Percentiles rank a stretch among this genome's conserved stretches.
phyloP scores from a whole-genome alignment of 1,140 invertebrate species.

The Cheumatopsyche charites region DNA sequence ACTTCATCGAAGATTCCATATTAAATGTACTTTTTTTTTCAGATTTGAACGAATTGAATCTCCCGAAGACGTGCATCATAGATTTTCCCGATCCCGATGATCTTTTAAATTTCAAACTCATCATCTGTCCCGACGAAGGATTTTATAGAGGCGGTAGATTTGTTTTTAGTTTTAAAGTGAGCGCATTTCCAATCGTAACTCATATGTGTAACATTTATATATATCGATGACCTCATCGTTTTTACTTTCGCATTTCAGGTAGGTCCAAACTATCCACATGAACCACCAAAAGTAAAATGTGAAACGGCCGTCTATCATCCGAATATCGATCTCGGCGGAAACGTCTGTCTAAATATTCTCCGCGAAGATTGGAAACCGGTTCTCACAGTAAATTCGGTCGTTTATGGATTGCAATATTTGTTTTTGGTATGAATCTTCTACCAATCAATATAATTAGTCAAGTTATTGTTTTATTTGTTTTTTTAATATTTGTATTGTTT shows the following conservation, averaged over 20 bases:
- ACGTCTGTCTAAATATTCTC: constrained; percentile 93
- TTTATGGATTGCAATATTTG: constrained; percentile 97
- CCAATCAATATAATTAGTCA: not conserved
- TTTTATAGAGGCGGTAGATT: constrained; percentile 94
- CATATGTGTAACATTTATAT: not conserved
- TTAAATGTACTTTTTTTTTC: constrained; percentile 53
- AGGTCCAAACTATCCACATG: constrained; percentile 95
- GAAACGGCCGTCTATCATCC: constrained; percentile 94
- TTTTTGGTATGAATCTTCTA: constrained; percentile 75
- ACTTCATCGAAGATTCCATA: not conserved
- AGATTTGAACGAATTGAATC: constrained; percentile 98
- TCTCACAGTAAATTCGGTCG: constrained; percentile 96
- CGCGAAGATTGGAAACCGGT: constrained; percentile 99
- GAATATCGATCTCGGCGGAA: constrained; percentile 94
- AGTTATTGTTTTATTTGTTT: not conserved
- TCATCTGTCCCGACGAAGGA: constrained; percentile 97
- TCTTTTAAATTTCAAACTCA: constrained; percentile 93
- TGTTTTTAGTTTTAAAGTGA: constrained; percentile 92
- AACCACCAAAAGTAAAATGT: constrained; percentile 95
- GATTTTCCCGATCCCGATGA: constrained; percentile 97
- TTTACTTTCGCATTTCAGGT: constrained; percentile 62
- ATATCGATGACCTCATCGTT: not conserved
- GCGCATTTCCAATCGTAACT: not conserved
- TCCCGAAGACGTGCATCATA: constrained; percentile 95
- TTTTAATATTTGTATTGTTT: constrained; percentile 14